Conservation (phyloP, 2,797 vertebrate species). For the Passerculus sandwichensis region DNA sequence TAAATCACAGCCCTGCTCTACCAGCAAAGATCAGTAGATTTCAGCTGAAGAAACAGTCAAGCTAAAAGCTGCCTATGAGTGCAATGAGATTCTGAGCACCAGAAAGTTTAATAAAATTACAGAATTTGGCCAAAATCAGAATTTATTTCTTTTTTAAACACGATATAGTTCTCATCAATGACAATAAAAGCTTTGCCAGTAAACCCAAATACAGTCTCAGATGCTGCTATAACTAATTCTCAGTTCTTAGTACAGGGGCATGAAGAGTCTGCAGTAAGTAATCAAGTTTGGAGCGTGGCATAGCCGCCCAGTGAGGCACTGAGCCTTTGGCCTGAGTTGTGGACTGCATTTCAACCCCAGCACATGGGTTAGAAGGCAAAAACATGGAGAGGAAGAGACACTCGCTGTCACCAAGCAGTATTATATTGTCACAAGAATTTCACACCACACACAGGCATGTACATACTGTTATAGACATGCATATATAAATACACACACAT, state of each 20-base stretch:
- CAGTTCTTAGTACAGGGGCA: background rate
- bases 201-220: background rate
- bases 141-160: background rate
- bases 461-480: background rate
- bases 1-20: background rate
- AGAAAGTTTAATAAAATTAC: background rate
- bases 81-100: background rate
- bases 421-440: background rate
- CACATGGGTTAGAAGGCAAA: accelerated
- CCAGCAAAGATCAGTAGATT: background rate
- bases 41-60: background rate
- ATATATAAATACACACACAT: background rate
- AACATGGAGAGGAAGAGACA: background rate
- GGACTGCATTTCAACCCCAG: background rate
- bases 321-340: background rate
- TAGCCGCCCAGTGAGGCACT: background rate
- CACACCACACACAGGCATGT: background rate
- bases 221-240: background rate
- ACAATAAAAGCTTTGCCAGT: background rate
- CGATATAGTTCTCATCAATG: background rate
- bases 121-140: background rate
- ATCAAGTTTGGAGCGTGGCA: background rate
- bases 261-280: background rate
- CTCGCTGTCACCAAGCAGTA: background rate
- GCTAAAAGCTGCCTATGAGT: background rate